Evolutionary conservation across 2,797 vertebrate species (phyloP).

Genomic region (Gila robusta): DNA sequence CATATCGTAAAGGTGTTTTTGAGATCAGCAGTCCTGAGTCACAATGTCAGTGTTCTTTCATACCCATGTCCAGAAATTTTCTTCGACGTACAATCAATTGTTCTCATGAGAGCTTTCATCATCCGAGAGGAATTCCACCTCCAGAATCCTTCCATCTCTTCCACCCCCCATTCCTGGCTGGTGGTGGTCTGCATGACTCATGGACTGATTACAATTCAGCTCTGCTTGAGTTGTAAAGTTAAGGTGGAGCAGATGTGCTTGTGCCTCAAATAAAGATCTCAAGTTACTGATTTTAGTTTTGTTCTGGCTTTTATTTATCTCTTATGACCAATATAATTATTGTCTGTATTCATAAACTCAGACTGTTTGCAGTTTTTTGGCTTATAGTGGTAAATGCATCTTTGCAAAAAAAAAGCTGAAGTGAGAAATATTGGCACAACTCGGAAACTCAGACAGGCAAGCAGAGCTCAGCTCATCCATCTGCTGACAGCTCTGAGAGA

Average conservation of each 20-base stretch:
- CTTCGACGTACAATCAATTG: background rate
- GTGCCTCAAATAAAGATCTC: background rate
- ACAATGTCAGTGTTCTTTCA: background rate
- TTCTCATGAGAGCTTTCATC: slow-evolving; percentile 32
- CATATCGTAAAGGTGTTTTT: slow-evolving; percentile 15
- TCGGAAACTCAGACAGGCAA: background rate
- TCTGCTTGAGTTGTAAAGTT: slow-evolving; percentile 32
- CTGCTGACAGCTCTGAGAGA: slow-evolving; percentile 18
- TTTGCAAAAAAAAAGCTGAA: background rate
- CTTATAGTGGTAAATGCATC: slow-evolving; percentile 2
- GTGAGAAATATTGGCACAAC: background rate
- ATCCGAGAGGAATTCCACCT: slow-evolving; percentile 42
- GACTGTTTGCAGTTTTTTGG: background rate
- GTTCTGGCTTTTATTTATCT: background rate
- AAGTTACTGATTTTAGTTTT: background rate
- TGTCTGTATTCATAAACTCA: background rate
- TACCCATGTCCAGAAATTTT: background rate
- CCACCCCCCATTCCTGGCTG: background rate
- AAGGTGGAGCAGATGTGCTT: slow-evolving; percentile 39
- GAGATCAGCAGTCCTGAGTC: background rate
- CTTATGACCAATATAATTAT: background rate
- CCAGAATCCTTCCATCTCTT: slow-evolving; percentile 9
- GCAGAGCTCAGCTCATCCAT: slow-evolving; percentile 1
- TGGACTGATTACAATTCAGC: background rate
- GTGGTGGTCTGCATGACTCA: slow-evolving; percentile 22